phyloP scores from a whole-genome alignment of 2,113 vertebrate species.

The Enhydra lutris region DNA sequence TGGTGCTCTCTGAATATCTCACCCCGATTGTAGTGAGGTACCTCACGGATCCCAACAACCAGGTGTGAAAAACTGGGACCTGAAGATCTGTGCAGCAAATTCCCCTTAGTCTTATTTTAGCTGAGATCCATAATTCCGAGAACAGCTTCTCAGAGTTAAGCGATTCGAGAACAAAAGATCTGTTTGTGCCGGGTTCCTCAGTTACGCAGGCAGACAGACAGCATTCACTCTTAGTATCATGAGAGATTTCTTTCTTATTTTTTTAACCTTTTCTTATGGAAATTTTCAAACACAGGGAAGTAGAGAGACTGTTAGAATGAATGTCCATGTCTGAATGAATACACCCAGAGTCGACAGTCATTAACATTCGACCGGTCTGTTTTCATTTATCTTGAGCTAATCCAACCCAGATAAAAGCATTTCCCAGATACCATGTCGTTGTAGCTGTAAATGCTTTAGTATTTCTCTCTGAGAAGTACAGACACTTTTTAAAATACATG shows the following conservation, averaged over 20 bases:
- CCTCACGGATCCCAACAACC: conserved; percentile 92
- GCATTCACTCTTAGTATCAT: not conserved
- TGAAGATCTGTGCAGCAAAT: not conserved
- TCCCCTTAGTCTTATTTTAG: not conserved
- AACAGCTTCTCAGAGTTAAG: not conserved
- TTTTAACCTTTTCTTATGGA: not conserved
- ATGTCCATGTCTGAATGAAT: not conserved
- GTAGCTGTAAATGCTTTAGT: not conserved
- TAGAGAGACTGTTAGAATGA: not conserved
- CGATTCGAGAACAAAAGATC: not conserved
- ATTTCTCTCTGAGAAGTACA: not conserved
- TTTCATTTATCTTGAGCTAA: not conserved
- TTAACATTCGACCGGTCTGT: not conserved
- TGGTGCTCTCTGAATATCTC: conserved; percentile 90
- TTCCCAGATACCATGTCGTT: not conserved
- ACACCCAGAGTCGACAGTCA: no score
- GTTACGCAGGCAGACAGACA: not conserved
- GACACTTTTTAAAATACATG: not conserved
- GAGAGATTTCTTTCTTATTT: not conserved
- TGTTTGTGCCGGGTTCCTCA: not conserved
- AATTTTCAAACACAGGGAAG: not conserved
- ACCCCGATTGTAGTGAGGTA: conserved; percentile 89
- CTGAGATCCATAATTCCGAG: not conserved
- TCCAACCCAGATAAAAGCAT: not conserved
- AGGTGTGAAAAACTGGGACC: conserved; percentile 80